phyloP scores from a whole-genome alignment of 2,797 vertebrate genomes.

The Coilia nasus region DNA sequence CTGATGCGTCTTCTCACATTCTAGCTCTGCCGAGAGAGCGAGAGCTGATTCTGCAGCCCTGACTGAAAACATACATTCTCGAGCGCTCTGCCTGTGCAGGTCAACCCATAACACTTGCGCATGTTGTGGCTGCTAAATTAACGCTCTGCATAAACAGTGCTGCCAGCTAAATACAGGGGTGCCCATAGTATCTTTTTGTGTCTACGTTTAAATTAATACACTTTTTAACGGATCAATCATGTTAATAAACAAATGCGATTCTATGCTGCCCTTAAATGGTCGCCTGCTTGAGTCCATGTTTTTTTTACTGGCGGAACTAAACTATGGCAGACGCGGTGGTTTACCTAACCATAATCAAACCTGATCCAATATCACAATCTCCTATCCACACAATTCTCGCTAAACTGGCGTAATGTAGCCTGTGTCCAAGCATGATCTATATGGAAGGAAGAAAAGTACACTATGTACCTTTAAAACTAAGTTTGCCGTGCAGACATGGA shows the following conservation, averaged over 20 bases:
- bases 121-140: neutral
- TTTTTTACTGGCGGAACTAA: neutral
- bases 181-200: no score
- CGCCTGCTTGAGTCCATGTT: neutral
- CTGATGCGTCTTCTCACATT: neutral
- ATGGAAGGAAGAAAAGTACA: constrained; percentile 55
- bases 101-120: constrained; percentile 21
- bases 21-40: neutral
- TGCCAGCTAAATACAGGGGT: neutral
- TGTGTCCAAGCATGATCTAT: constrained; percentile 62
- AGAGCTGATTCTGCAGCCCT: neutral
- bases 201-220: no score
- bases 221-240: neutral
- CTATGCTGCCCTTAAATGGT: neutral
- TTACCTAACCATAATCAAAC: constrained; percentile 29
- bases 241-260: neutral
- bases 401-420: constrained; percentile 39
- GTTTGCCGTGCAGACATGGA: constrained; percentile 89
- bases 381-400: constrained; percentile 24
- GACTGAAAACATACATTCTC: constrained; percentile 16
- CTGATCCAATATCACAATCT: constrained; percentile 24
- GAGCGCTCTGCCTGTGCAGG: constrained; percentile 19
- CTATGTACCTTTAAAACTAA: constrained; percentile 77
- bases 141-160: neutral
- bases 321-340: neutral